Evolutionary conservation across 2,888 invertebrate genomes (phyloP).

Genomic region (Gisinianus flammeolus): DNA sequence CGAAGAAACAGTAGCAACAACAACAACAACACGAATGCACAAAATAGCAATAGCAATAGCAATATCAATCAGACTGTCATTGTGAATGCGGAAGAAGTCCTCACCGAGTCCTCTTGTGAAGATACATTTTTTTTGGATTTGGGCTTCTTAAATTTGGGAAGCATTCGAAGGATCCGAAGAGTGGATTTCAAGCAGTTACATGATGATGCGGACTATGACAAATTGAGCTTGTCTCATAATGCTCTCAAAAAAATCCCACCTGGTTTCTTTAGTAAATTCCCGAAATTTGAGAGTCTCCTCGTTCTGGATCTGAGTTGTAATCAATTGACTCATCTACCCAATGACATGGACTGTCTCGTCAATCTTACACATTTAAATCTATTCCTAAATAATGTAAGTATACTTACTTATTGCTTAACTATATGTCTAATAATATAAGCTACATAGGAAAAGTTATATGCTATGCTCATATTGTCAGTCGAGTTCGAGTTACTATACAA

Average conservation of each 20-base stretch:
- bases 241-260: neutral
- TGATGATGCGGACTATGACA: neutral
- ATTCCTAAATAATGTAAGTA: constrained; percentile 9
- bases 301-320: constrained; percentile 16
- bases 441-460: no score
- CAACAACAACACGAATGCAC: no score
- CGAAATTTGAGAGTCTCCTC: neutral
- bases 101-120: no score
- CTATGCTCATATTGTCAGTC: neutral
- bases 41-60: no score
- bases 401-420: neutral
- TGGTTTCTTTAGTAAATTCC: constrained; percentile 1
- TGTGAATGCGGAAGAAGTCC: no score
- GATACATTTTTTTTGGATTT: neutral
- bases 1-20: no score
- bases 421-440: no score
- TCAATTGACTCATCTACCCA: constrained; percentile 4
- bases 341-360: constrained; percentile 16
- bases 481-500: neutral
- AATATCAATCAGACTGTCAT: no score
- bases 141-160: constrained; percentile 3
- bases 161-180: neutral
- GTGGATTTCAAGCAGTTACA: neutral
- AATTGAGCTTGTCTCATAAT: constrained; percentile 24
- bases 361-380: constrained; percentile 19